Conservation (phyloP, 1,140 invertebrate species). For the Cheumatopsyche charites region DNA sequence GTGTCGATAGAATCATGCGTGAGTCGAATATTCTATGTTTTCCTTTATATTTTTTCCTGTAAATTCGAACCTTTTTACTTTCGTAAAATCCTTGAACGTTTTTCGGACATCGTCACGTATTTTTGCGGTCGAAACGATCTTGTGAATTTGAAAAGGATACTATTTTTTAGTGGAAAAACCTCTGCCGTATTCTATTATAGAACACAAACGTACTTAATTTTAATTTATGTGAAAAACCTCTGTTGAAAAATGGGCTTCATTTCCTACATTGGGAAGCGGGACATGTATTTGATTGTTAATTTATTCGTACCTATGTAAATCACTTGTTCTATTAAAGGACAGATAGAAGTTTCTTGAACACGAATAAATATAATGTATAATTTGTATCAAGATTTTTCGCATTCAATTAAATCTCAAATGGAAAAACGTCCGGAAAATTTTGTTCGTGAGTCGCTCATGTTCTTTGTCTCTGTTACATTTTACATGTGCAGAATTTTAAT, state of each 20-base stretch:
- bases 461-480: too few relatives aligned
- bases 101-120: constrained; percentile 11
- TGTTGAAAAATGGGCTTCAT: constrained; percentile 8
- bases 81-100: background rate
- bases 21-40: background rate
- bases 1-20: background rate
- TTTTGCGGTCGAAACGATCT: background rate
- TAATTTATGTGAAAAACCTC: constrained; percentile 2
- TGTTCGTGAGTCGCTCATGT: too few relatives aligned
- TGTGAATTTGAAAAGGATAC: background rate
- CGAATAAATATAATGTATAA: too few relatives aligned
- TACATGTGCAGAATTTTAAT: too few relatives aligned
- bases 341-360: too few relatives aligned
- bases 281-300: constrained; percentile 19
- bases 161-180: background rate
- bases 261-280: constrained; percentile 3
- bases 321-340: constrained; percentile 1
- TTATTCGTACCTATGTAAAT: constrained; percentile 6
- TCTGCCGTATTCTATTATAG: background rate
- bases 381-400: too few relatives aligned
- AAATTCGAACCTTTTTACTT: background rate
- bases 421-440: too few relatives aligned
- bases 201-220: background rate
- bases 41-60: background rate
- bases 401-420: too few relatives aligned